A percentile compares a stretch with the other conserved stretches of the same genome.
Evolutionary conservation across 2,113 vertebrate genomes (phyloP).

Genomic region (Peromyscus californicus): DNA sequence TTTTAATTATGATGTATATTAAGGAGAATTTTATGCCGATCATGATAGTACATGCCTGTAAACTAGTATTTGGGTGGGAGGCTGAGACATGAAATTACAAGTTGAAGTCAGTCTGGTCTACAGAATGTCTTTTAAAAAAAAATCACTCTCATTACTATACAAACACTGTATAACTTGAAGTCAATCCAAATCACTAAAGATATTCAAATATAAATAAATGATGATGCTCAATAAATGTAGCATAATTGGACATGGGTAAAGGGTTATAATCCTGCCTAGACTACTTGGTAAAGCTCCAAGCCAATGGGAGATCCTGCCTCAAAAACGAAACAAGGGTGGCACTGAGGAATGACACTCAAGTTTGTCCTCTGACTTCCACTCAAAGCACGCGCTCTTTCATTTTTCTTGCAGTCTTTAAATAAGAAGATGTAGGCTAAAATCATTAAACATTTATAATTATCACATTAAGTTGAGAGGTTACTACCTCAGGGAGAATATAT

Average conservation of each 20-base stretch:
- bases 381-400: background rate
- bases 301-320: background rate
- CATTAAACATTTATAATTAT: slow-evolving; percentile 17
- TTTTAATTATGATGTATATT: background rate
- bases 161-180: background rate
- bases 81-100: background rate
- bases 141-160: background rate
- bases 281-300: background rate
- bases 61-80: background rate
- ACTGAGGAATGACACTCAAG: background rate
- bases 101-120: background rate
- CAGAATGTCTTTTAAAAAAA: background rate
- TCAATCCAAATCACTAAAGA: background rate
- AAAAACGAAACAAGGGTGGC: background rate
- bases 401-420: slow-evolving; percentile 34
- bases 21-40: background rate
- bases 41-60: background rate
- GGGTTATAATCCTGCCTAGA: background rate
- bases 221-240: background rate
- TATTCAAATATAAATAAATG: background rate
- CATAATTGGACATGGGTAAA: background rate
- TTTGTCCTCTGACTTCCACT: background rate
- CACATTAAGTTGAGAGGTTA: background rate
- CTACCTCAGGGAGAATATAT: background rate
- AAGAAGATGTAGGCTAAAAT: slow-evolving; percentile 39